phyloP scores from a whole-genome alignment of 2,888 invertebrate genomes.

The Microctonus aethiopoides region DNA sequence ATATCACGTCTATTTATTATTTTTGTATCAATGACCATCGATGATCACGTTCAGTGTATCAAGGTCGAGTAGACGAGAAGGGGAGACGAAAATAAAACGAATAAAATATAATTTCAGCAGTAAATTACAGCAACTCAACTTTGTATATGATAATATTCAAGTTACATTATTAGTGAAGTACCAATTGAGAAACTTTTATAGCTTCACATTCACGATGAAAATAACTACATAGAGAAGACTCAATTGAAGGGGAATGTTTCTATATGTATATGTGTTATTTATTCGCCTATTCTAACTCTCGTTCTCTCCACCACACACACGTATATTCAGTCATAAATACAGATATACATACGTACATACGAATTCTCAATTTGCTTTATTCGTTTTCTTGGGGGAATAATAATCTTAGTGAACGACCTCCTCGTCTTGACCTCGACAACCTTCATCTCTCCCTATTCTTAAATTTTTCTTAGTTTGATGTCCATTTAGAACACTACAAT shows the following conservation, averaged over 20 bases:
- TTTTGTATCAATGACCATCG: not conserved
- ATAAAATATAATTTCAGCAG: not conserved
- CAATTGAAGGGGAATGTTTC: slow-evolving; percentile 18
- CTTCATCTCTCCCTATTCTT: slow-evolving; percentile 32
- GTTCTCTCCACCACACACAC: not conserved
- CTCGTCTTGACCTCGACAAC: slow-evolving; percentile 54
- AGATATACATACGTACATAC: no score
- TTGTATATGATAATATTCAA: not conserved
- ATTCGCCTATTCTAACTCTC: no score
- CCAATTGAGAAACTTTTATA: not conserved
- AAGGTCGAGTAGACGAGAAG: not conserved
- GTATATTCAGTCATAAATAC: no score
- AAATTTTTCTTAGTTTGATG: not conserved
- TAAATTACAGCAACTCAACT: not conserved
- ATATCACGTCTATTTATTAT: not conserved
- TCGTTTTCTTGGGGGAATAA: slow-evolving; percentile 25
- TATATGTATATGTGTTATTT: not conserved
- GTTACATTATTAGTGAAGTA: not conserved
- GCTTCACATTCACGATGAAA: not conserved
- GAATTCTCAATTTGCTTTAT: not conserved
- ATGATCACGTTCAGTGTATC: not conserved
- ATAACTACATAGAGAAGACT: not conserved
- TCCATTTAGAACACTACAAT: not conserved
- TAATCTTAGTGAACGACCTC: slow-evolving; percentile 54
- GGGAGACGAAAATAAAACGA: not conserved